phyloP scores from a whole-genome alignment of 2,113 vertebrate genomes.

The Oncorhynchus tshawytscha region DNA sequence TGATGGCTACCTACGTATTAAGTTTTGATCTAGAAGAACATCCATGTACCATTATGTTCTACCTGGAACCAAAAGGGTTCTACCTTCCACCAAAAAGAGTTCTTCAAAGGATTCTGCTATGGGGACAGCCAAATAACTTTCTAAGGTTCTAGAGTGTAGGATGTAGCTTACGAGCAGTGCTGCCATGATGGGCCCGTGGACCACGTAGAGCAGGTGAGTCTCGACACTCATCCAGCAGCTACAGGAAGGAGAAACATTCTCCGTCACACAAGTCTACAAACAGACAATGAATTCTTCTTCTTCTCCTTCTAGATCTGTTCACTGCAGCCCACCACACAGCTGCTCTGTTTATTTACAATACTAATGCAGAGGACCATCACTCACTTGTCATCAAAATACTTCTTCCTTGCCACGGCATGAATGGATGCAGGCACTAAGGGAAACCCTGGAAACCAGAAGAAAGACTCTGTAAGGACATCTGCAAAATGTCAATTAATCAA shows the following conservation, averaged over 20 bases:
- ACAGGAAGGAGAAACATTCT: constrained; percentile 50
- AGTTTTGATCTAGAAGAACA: too few relatives aligned
- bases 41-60: too few relatives aligned
- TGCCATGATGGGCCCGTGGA: constrained; percentile 93
- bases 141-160: too few relatives aligned
- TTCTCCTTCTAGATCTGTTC: not conserved
- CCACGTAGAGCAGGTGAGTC: constrained; percentile 91
- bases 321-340: not conserved
- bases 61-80: too few relatives aligned
- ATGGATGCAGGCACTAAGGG: constrained; percentile 90
- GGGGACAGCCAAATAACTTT: too few relatives aligned
- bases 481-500: not conserved
- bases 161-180: constrained; percentile 85
- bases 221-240: constrained; percentile 99
- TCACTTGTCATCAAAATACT: constrained; percentile 97
- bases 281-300: not conserved
- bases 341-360: constrained; percentile 20
- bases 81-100: too few relatives aligned
- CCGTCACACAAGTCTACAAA: constrained; percentile 47
- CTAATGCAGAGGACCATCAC: constrained; percentile 60
- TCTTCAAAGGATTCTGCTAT: too few relatives aligned
- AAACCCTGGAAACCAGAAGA: constrained; percentile 77
- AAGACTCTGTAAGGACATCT: constrained; percentile 1
- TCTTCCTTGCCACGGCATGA: constrained; percentile 88
- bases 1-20: too few relatives aligned